These are phyloP conservation scores for Hydrotaea cyrtoneurina DNA, from an alignment of 2,888 invertebrate genomes.

Conservation along the genomic window DNA sequence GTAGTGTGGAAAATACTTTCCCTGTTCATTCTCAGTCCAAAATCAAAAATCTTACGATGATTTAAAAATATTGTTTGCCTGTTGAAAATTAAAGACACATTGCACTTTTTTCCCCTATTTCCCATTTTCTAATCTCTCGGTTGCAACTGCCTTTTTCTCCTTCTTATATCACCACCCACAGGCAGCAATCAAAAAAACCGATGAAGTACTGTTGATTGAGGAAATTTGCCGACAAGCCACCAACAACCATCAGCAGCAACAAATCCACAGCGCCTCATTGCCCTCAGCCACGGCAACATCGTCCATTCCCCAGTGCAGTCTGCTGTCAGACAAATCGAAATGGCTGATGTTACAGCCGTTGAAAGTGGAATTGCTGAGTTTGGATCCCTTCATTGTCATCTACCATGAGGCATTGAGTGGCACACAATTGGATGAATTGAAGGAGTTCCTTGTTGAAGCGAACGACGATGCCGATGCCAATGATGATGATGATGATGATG, in stretches of 20 bases:
- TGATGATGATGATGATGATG: conserved; percentile 1
- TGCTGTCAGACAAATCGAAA: conserved; percentile 59
- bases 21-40: too few species aligned
- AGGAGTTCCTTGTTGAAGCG: conserved; percentile 68
- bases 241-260: conserved; percentile 54
- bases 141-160: not conserved
- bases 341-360: conserved; percentile 69
- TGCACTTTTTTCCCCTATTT: too few species aligned
- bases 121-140: not conserved
- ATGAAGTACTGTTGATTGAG: conserved; percentile 71
- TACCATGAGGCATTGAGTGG: conserved; percentile 72
- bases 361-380: conserved; percentile 72
- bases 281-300: conserved; percentile 47
- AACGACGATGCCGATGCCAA: conserved; percentile 8
- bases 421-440: conserved; percentile 69
- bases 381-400: conserved; percentile 73
- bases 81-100: too few species aligned
- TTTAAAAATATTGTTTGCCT: too few species aligned
- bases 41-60: too few species aligned
- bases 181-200: conserved; percentile 62
- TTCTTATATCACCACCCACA: conserved; percentile 1
- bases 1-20: too few species aligned
- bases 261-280: conserved; percentile 45
- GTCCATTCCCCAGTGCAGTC: conserved; percentile 62
- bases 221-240: conserved; percentile 73